Conservation (phyloP, 2,797 vertebrate genomes). For the Hemibagrus guttatus region DNA sequence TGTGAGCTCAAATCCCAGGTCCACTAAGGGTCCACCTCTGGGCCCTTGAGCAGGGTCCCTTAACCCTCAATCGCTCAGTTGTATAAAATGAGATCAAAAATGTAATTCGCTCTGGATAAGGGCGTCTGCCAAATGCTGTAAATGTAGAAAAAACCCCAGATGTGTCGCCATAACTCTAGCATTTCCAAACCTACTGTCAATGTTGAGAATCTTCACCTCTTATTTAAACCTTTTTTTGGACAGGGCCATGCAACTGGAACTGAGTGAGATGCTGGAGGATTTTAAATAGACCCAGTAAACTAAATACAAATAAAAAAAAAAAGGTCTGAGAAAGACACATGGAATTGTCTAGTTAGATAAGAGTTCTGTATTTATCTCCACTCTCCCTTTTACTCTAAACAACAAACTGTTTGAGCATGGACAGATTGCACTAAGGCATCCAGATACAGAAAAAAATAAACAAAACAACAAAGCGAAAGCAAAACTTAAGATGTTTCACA, state of each 20-base stretch:
- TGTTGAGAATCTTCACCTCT: slow-evolving; percentile 7
- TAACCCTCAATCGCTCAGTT: no score
- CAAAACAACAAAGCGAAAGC: not conserved
- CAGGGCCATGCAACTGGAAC: not conserved
- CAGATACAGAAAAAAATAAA: not conserved
- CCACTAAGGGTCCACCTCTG: no score
- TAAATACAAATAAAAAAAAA: not conserved
- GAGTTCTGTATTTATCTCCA: not conserved
- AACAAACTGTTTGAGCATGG: not conserved
- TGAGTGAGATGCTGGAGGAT: not conserved
- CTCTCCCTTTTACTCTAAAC: not conserved
- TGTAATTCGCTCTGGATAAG: no score
- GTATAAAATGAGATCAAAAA: no score
- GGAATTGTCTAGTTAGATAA: not conserved
- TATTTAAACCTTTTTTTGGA: not conserved
- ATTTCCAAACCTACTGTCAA: not conserved
- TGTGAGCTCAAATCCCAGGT: no score
- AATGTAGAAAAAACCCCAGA: not conserved
- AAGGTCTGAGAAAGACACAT: not conserved
- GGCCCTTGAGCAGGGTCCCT: no score
- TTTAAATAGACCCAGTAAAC: not conserved
- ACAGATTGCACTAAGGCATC: not conserved
- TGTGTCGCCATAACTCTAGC: not conserved
- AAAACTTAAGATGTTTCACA: not conserved
- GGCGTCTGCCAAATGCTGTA: no score